Percentiles rank a stretch among this genome's conserved stretches.
These are phyloP conservation scores for Pygoscelis adeliae DNA, from an alignment of 2,113 vertebrate genomes.

Conservation along the genomic window DNA sequence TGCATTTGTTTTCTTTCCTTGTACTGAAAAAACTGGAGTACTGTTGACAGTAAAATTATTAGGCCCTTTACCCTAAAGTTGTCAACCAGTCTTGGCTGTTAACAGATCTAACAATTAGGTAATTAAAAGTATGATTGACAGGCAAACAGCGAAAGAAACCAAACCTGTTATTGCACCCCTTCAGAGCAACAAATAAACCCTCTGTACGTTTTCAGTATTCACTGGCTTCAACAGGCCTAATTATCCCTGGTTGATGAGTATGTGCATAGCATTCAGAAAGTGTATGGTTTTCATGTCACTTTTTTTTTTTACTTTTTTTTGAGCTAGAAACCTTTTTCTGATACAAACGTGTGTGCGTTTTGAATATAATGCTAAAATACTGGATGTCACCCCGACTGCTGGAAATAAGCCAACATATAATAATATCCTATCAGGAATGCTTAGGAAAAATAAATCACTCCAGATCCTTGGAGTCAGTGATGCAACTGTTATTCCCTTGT, in stretches of 20 bases:
- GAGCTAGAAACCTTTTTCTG: constrained; percentile 25
- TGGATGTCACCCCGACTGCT: constrained; percentile 38
- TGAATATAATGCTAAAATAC: constrained; percentile 58
- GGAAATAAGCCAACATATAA: constrained; percentile 53
- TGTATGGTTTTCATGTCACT: constrained; percentile 56
- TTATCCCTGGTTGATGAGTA: constrained; percentile 63
- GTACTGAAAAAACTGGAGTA: constrained; percentile 67
- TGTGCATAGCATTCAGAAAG: constrained; percentile 61
- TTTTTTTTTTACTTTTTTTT: background rate
- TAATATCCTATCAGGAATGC: constrained; percentile 63
- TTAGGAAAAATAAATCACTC: constrained; percentile 61
- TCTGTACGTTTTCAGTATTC: constrained; percentile 74
- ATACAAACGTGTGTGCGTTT: background rate
- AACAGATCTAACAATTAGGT: constrained; percentile 65
- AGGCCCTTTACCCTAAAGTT: constrained; percentile 56
- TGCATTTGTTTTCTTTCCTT: constrained; percentile 72
- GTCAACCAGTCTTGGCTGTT: constrained; percentile 62
- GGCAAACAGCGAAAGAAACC: constrained; percentile 70
- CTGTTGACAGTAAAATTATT: constrained; percentile 72
- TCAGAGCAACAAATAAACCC: constrained; percentile 73
- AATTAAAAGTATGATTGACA: constrained; percentile 72
- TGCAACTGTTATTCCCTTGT: constrained; percentile 47
- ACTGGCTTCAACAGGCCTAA: constrained; percentile 62
- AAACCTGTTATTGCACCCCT: constrained; percentile 73
- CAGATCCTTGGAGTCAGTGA: constrained; percentile 36